These are phyloP conservation scores for Hydrolagus colliei DNA, from an alignment of 2,797 vertebrate species.

Conservation along the genomic window DNA sequence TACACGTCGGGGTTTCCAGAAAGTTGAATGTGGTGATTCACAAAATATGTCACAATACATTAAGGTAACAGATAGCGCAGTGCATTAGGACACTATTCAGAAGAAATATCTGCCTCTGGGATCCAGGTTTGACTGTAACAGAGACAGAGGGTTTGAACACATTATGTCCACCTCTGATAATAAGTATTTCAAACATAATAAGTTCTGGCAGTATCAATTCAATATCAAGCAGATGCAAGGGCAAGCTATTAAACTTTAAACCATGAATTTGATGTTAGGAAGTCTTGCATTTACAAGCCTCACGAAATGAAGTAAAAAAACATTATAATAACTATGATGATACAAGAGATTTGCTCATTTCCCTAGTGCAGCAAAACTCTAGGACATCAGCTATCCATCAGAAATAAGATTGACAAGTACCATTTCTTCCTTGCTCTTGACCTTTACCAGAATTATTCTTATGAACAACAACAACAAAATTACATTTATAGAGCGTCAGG, in stretches of 20 bases:
- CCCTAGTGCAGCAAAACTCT: neutral
- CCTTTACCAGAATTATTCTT: neutral
- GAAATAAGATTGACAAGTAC: neutral
- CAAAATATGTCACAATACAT: conserved; percentile 14
- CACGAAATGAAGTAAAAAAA: neutral
- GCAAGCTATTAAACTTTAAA: neutral
- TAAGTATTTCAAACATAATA: neutral
- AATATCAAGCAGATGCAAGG: neutral
- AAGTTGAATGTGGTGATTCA: neutral
- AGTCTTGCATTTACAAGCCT: neutral
- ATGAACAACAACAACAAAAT: neutral
- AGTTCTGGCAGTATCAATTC: neutral
- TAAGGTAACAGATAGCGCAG: conserved; percentile 1
- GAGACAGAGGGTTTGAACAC: too few species aligned
- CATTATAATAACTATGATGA: neutral
- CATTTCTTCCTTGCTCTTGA: neutral
- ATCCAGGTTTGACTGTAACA: neutral
- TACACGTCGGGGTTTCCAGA: neutral
- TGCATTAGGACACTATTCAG: neutral
- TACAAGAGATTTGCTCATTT: neutral
- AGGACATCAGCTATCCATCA: neutral
- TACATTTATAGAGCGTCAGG: neutral
- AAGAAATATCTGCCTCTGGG: conserved; percentile 2
- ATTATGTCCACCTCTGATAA: conserved; percentile 13
- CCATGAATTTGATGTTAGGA: conserved; percentile 7